Evolutionary conservation across 2,113 vertebrate genomes (phyloP), one percentile per base, ranked within the genome.

Genomic region (Ardeotis arabs): DNA sequence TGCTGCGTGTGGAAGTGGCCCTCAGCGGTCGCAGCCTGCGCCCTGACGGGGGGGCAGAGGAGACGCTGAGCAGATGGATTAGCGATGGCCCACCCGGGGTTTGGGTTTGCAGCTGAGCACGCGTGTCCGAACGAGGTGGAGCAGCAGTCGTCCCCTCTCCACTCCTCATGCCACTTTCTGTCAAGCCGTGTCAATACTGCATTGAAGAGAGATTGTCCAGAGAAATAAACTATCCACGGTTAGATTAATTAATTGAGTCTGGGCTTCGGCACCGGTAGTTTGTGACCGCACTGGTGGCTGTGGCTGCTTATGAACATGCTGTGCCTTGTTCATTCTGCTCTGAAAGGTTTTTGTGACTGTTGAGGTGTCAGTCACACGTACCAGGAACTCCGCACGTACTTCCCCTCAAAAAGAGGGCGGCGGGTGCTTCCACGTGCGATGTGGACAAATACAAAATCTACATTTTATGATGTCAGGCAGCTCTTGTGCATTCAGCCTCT

Each of bases 321-420:
- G 35, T 62, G n/a, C 63, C 52, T 80, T 59, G 8, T 5, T 85
- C 58, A 5, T 37, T 72, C 55, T 70, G 45, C 60, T 77, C 60
- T 82, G 37, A 44, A 20, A 5, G 12, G 9, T 13, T 69, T 47
- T 8, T 59, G 6, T 44, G 10, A 2, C 41, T 0, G 0, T 18
- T 17, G 78, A 53, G 24, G 33, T 53, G 7, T 66, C 59, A 18
- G 52, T 83, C 72, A 33, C 37, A 9, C 22, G 0, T 2, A 15
- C 28, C 25, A 35, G 44, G 55, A 93, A 4, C 76, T 49, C 67
- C 14, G 18, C 29, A 27, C 1, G 9, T 72, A 27, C 62, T 72
- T 22, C 18, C 53, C 45, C 41, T 11, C 13, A 10, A 19, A 29
- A 69, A 39, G 49, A 63, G 60, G 33, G 29, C 39, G 17, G 45